These are phyloP conservation scores for Chrysolina americana DNA, from an alignment of 2,888 invertebrate species.

Conservation along the genomic window DNA sequence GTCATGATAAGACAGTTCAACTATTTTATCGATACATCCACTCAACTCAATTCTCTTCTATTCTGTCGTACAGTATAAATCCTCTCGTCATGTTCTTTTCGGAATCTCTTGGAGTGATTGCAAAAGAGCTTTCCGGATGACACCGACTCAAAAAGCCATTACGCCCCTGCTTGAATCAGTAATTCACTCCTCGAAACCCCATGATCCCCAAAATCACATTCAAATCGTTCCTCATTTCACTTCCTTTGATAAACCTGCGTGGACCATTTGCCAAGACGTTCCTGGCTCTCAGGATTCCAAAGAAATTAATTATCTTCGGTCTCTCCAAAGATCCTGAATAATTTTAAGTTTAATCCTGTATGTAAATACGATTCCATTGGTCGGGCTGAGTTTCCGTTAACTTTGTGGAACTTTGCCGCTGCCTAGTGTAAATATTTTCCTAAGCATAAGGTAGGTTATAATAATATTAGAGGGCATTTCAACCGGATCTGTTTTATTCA, in stretches of 20 bases:
- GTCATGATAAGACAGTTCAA: too few relatives aligned
- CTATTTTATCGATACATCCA: too few relatives aligned
- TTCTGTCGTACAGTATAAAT: too few relatives aligned
- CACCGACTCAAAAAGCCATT: background rate
- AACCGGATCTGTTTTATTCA: conserved; percentile 18
- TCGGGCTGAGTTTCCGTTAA: conserved; percentile 6
- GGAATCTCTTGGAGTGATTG: background rate
- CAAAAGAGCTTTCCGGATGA: background rate
- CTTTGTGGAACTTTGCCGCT: conserved; percentile 16
- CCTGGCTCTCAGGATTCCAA: background rate
- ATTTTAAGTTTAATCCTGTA: conserved; percentile 22
- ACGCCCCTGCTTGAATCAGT: background rate
- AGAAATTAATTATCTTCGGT: conserved; percentile 24
- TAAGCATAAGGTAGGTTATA: conserved; percentile 17
- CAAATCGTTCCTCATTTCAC: background rate
- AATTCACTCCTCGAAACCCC: conserved; percentile 2
- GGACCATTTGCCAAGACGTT: conserved; percentile 7
- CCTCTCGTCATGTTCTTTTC: too few relatives aligned
- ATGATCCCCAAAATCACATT: conserved; percentile 9
- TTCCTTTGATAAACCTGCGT: background rate
- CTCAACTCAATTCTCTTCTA: too few relatives aligned
- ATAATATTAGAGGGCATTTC: conserved; percentile 23
- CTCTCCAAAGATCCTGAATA: conserved; percentile 22
- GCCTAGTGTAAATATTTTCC: conserved; percentile 16
- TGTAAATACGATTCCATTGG: conserved; percentile 21